A percentile compares a stretch with the other conserved stretches of the same genome.
Conservation (phyloP, 35 echinoderm and acorn worm genomes). For the Hemicentrotus pulcherrimus region DNA sequence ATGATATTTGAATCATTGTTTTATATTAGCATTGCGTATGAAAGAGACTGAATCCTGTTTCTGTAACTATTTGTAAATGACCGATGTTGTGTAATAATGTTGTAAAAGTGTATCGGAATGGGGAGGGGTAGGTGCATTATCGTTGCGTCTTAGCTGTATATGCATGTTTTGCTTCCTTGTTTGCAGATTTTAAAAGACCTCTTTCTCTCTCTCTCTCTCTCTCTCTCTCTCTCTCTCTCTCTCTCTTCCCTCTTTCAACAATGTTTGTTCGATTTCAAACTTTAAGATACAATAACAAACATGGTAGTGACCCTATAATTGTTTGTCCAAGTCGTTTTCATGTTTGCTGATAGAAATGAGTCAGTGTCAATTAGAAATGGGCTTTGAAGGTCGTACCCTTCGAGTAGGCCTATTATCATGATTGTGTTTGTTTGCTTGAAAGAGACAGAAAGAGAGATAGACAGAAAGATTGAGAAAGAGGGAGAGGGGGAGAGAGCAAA, state of each 20-base stretch:
- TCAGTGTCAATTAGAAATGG: neutral
- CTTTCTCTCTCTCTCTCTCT: too few species aligned
- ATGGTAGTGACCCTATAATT: neutral
- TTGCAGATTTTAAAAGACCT: neutral
- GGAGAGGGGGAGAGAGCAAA: too few species aligned
- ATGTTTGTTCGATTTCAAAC: neutral
- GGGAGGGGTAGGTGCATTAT: neutral
- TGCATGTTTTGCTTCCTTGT: neutral
- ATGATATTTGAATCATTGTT: too few species aligned
- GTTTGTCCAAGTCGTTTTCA: neutral
- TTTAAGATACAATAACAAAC: constrained; percentile 14
- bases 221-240: too few species aligned
- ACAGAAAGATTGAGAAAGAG: neutral
- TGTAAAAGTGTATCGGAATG: neutral
- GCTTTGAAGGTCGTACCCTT: neutral
- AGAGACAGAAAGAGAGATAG: neutral
- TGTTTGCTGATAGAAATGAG: constrained; percentile 15
- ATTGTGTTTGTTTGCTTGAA: too few species aligned
- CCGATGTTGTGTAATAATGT: too few species aligned
- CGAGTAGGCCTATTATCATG: neutral
- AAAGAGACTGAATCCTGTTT: too few species aligned
- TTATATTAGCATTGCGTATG: too few species aligned
- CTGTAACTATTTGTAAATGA: too few species aligned
- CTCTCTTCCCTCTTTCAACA: neutral
- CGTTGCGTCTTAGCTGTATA: too few species aligned